These are phyloP conservation scores for Trachelipus rathkii DNA, from an alignment of 1,140 invertebrate genomes.

Conservation along the genomic window DNA sequence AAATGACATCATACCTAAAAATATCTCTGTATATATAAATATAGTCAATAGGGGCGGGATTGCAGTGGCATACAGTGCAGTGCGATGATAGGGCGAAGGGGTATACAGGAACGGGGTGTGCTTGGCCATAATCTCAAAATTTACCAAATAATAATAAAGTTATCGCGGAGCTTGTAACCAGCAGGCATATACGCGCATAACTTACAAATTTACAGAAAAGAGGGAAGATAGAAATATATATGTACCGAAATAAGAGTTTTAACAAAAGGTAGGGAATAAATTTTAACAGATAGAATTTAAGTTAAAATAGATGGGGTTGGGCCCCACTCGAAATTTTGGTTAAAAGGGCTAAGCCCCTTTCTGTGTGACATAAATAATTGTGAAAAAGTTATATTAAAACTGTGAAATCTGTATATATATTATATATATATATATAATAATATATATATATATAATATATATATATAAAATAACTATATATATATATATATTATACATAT, in stretches of 20 bases:
- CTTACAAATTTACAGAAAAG: slow-evolving; percentile 13
- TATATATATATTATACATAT: too few species aligned
- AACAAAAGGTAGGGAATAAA: background rate
- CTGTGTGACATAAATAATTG: too few species aligned
- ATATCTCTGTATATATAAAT: background rate
- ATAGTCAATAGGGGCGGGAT: background rate
- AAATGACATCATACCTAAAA: slow-evolving; percentile 2
- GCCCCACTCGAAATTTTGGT: too few species aligned
- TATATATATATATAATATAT: too few species aligned
- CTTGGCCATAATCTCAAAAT: background rate
- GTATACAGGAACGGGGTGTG: slow-evolving; percentile 4
- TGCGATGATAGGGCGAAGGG: slow-evolving; percentile 7
- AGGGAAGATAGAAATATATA: background rate
- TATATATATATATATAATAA: too few species aligned
- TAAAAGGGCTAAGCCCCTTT: too few species aligned
- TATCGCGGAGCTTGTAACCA: background rate
- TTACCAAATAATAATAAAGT: background rate
- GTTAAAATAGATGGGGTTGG: background rate
- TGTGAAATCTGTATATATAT: too few species aligned
- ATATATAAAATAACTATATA: too few species aligned
- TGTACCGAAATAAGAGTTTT: background rate
- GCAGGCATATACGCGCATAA: slow-evolving; percentile 5
- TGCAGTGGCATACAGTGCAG: slow-evolving; percentile 8
- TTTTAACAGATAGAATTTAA: background rate
- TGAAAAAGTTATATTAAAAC: too few species aligned